Conservation (phyloP, 53 echinoderm and acorn worm species). For the Paracentrotus lividus region DNA sequence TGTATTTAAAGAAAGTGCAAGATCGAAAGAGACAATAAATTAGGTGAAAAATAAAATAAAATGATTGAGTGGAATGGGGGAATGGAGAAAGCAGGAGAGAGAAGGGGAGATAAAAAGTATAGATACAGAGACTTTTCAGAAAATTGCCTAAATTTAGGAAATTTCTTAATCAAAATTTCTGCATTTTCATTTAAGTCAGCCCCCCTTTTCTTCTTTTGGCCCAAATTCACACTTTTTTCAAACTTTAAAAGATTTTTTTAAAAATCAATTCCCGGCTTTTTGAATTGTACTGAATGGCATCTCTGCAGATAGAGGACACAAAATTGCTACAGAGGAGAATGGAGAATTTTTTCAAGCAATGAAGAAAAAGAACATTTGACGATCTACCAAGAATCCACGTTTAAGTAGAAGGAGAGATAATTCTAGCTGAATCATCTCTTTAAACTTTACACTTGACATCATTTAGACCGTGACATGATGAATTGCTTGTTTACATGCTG, state of each 20-base stretch:
- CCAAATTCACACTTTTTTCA: too few species aligned
- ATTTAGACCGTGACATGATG: slow-evolving; percentile 40
- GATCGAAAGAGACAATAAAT: background rate
- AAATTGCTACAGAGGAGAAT: background rate
- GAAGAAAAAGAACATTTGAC: background rate
- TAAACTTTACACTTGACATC: background rate
- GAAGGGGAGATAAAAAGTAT: background rate
- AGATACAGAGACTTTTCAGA: too few species aligned
- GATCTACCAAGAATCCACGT: too few species aligned
- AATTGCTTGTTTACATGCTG: slow-evolving; percentile 1
- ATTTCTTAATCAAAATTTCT: too few species aligned
- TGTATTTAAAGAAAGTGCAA: background rate
- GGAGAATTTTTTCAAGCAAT: background rate
- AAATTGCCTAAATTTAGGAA: too few species aligned
- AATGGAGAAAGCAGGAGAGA: background rate
- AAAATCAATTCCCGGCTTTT: too few species aligned
- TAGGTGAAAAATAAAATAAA: background rate
- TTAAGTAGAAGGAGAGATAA: background rate
- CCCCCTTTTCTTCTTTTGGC: too few species aligned
- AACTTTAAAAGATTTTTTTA: too few species aligned
- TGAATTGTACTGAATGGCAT: too few species aligned
- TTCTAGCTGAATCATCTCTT: background rate
- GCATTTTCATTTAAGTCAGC: too few species aligned
- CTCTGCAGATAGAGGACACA: background rate
- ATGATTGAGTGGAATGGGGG: background rate